Percentiles rank a stretch among this genome's conserved stretches.
Evolutionary conservation across 2,797 vertebrate genomes (phyloP).

Genomic region (Lutra lutra): DNA sequence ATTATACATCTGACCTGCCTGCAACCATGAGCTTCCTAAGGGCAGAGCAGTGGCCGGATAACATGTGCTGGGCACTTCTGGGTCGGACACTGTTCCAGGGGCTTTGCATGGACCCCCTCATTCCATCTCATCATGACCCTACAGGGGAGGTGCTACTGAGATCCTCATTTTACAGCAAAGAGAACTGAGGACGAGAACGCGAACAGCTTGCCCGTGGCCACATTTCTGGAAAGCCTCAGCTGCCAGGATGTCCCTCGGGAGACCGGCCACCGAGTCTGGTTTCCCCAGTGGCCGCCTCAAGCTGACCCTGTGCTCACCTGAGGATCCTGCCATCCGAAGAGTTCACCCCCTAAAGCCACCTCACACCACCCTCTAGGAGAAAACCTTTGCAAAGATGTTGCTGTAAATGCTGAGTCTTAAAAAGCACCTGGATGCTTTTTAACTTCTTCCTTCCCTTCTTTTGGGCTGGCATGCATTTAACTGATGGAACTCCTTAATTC

Average conservation of each 20-base stretch:
- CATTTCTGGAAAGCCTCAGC: not conserved
- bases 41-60: accelerated
- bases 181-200: not conserved
- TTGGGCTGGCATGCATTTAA: constrained; percentile 69
- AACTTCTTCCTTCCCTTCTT: not conserved
- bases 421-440: not conserved
- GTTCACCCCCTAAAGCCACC: not conserved
- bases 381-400: not conserved
- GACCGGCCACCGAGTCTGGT: not conserved
- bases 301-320: accelerated
- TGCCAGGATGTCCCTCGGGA: accelerated
- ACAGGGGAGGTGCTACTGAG: accelerated
- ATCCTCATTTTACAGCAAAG: not conserved
- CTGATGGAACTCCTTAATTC: constrained; percentile 51
- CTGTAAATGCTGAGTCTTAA: not conserved
- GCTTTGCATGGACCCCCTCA: accelerated
- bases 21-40: accelerated
- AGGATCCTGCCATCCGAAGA: not conserved
- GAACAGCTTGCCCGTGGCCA: not conserved
- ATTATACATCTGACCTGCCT: accelerated
- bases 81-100: not conserved
- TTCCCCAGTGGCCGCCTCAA: not conserved
- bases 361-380: not conserved
- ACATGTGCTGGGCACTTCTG: accelerated
- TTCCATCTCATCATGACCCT: too few species aligned